A percentile compares a stretch with the other conserved stretches of the same genome.
phyloP scores from a whole-genome alignment of 2,888 invertebrate species.

The Spisula solida region DNA sequence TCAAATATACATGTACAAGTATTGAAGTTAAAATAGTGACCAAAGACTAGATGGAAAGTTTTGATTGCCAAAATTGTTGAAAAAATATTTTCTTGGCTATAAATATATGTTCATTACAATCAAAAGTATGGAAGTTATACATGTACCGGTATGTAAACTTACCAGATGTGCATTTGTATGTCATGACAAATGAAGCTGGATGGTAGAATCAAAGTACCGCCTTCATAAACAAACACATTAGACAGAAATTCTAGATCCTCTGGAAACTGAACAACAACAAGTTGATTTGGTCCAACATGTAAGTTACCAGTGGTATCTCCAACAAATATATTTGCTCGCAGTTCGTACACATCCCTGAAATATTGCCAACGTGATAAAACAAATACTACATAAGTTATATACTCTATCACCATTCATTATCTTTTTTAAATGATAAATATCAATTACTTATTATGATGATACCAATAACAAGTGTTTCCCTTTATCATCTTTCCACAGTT shows the following conservation, averaged over 20 bases:
- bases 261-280: conserved; percentile 71
- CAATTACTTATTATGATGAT: too few species aligned
- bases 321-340: conserved; percentile 69
- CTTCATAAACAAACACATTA: conserved; percentile 78
- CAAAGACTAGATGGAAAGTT: too few species aligned
- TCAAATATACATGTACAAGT: too few species aligned
- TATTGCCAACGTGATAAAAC: background rate
- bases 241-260: conserved; percentile 76
- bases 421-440: too few species aligned
- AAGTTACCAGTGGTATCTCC: conserved; percentile 79
- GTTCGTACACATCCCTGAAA: conserved; percentile 41
- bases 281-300: conserved; percentile 78
- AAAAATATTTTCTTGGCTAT: too few species aligned
- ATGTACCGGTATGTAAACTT: background rate
- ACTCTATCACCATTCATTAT: too few species aligned
- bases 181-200: conserved; percentile 74
- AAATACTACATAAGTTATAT: too few species aligned
- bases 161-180: conserved; percentile 74
- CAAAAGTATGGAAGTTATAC: background rate
- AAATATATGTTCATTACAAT: background rate
- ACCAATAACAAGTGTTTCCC: too few species aligned
- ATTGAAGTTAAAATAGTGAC: too few species aligned
- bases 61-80: too few species aligned
- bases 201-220: conserved; percentile 77
- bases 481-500: too few species aligned